These are phyloP conservation scores for Ichneumoninae sp. DNA, from an alignment of 2,888 invertebrate genomes.

Conservation along the genomic window DNA sequence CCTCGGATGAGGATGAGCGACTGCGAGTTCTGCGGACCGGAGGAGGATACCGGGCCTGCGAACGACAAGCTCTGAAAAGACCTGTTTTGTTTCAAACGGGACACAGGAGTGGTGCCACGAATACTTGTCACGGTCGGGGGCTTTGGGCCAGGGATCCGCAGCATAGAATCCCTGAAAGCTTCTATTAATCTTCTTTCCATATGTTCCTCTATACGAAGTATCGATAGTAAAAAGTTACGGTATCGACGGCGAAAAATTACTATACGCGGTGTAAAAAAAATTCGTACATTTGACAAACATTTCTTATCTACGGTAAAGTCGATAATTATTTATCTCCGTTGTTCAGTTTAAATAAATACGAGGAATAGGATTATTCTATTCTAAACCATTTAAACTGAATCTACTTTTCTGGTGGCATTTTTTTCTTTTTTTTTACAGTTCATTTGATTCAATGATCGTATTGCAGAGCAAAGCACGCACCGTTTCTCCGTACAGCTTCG, in stretches of 20 bases:
- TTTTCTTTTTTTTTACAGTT: slow-evolving; percentile 1
- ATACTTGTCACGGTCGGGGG: slow-evolving; percentile 34
- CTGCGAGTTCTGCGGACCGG: slow-evolving; percentile 15
- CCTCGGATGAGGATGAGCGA: slow-evolving; percentile 9
- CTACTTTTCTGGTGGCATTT: not conserved
- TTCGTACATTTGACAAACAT: too few species aligned
- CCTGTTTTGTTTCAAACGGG: slow-evolving; percentile 31
- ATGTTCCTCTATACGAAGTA: not conserved
- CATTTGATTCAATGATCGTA: slow-evolving; percentile 5
- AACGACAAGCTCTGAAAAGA: slow-evolving; percentile 36
- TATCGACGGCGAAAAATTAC: not conserved
- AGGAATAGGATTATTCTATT: not conserved
- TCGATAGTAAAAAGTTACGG: not conserved
- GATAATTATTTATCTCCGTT: not conserved
- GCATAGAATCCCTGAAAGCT: slow-evolving; percentile 41
- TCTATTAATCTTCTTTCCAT: slow-evolving; percentile 37
- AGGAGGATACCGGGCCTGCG: not conserved
- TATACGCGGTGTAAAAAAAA: too few species aligned
- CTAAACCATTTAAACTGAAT: not conserved
- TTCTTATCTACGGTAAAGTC: too few species aligned
- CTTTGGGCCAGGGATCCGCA: slow-evolving; percentile 14
- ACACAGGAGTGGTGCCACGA: slow-evolving; percentile 26
- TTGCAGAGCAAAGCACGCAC: not conserved
- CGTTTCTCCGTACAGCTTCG: not conserved
- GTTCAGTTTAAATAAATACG: not conserved